These are phyloP conservation scores for Epinotia nisella DNA, from an alignment of 2,888 invertebrate genomes.

Conservation along the genomic window DNA sequence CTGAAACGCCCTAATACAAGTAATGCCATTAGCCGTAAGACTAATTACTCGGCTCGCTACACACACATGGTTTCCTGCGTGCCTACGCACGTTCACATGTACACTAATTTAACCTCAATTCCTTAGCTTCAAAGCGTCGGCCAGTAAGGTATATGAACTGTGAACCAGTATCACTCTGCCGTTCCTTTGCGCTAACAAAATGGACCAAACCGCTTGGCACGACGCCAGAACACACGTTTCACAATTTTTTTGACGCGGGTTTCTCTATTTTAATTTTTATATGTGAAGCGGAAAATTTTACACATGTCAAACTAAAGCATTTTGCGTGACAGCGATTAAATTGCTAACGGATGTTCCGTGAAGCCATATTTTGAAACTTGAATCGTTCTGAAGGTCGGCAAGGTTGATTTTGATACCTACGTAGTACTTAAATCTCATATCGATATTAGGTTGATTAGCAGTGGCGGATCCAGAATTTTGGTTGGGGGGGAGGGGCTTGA, in stretches of 20 bases:
- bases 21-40: constrained; percentile 67
- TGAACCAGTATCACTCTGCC: constrained; percentile 76
- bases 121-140: constrained; percentile 74
- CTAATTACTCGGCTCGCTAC: constrained; percentile 76
- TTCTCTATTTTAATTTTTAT: constrained; percentile 59
- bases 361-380: constrained; percentile 42
- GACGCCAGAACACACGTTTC: constrained; percentile 65
- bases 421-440: neutral
- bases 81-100: constrained; percentile 55
- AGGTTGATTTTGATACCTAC: constrained; percentile 6
- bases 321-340: constrained; percentile 73
- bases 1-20: constrained; percentile 53
- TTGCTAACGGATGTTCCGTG: constrained; percentile 65
- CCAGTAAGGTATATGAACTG: constrained; percentile 76
- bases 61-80: constrained; percentile 73
- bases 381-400: constrained; percentile 15
- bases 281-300: constrained; percentile 73
- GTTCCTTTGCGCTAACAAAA: constrained; percentile 69
- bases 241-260: constrained; percentile 61
- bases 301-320: constrained; percentile 70
- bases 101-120: constrained; percentile 73
- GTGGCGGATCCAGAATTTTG: too few species aligned
- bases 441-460: constrained; percentile 41
- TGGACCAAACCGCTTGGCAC: constrained; percentile 71
- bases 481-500: too few species aligned